Conservation (phyloP, 2,113 vertebrate species). For the Rhea pennata region DNA sequence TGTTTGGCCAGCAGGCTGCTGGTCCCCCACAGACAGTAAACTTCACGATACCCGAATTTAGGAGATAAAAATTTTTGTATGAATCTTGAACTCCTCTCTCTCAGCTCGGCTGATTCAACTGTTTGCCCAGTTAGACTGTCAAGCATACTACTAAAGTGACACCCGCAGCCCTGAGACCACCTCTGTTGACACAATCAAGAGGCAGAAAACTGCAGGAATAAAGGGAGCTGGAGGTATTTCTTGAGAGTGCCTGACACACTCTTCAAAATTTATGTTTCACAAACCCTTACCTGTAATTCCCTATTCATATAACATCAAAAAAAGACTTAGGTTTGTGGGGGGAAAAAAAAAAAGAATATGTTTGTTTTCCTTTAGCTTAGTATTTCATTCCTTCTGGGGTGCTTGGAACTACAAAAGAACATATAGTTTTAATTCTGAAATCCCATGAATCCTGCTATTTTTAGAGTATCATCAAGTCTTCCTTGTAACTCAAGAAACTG, state of each 20-base stretch:
- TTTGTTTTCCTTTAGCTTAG: not conserved
- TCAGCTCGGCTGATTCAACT: not conserved
- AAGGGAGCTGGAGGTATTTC: not conserved
- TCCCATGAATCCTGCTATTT: not conserved
- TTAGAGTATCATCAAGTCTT: not conserved
- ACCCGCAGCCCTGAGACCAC: not conserved
- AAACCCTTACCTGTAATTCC: too few species aligned
- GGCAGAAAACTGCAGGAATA: not conserved
- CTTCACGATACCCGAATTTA: not conserved
- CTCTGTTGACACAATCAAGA: not conserved
- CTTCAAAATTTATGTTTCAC: not conserved
- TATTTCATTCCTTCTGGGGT: not conserved
- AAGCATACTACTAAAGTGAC: not conserved
- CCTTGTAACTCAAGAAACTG: not conserved
- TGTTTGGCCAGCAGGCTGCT: not conserved
- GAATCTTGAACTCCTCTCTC: not conserved
- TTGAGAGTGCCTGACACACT: not conserved
- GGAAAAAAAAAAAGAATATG: not conserved
- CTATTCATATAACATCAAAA: not conserved
- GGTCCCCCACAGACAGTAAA: not conserved
- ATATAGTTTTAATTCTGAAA: not conserved
- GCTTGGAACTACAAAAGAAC: not conserved
- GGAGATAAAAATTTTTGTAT: not conserved
- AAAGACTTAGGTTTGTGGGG: not conserved
- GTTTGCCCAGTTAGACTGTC: not conserved